phyloP scores from a whole-genome alignment of 2,888 invertebrate genomes.

The Diloba caeruleocephala region DNA sequence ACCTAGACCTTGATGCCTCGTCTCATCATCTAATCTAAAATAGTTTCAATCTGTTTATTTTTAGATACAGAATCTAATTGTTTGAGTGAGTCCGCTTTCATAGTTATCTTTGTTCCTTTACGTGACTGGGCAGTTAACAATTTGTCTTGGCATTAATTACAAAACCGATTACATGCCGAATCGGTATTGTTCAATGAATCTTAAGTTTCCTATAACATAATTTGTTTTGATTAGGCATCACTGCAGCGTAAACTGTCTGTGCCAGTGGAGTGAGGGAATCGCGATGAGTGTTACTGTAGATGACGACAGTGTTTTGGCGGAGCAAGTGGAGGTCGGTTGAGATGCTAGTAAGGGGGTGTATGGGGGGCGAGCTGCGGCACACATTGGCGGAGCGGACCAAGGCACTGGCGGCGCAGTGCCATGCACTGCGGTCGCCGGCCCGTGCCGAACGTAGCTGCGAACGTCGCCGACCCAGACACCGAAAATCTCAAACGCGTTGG shows the following conservation, averaged over 20 bases:
- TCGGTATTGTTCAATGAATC: constrained; percentile 4
- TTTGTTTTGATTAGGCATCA: constrained; percentile 36
- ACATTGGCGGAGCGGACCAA: constrained; percentile 86
- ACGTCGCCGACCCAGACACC: constrained; percentile 80
- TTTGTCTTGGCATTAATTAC: constrained; percentile 63
- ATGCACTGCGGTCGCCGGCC: constrained; percentile 82
- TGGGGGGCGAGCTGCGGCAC: constrained; percentile 83
- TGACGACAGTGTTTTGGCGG: constrained; percentile 52
- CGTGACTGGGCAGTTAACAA: constrained; percentile 2
- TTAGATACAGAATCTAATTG: constrained; percentile 37
- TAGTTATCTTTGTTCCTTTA: constrained; percentile 17
- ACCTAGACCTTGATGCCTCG: constrained; percentile 72
- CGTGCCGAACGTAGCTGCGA: constrained; percentile 74
- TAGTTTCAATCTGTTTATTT: constrained; percentile 47
- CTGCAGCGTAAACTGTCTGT: constrained; percentile 13
- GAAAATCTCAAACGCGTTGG: constrained; percentile 90
- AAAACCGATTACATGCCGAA: constrained; percentile 17
- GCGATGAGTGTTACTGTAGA: constrained; percentile 60
- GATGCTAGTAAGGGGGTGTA: constrained; percentile 85
- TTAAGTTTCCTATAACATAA: constrained; percentile 5
- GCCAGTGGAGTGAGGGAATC: constrained; percentile 25
- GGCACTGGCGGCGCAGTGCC: constrained; percentile 84
- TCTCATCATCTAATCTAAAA: constrained; percentile 59
- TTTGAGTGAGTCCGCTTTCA: constrained; percentile 23
- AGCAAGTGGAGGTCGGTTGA: constrained; percentile 72